Base-by-base conservation (phyloP, 2,888 invertebrate genomes). In the Ichneumoninae sp. region DNA sequence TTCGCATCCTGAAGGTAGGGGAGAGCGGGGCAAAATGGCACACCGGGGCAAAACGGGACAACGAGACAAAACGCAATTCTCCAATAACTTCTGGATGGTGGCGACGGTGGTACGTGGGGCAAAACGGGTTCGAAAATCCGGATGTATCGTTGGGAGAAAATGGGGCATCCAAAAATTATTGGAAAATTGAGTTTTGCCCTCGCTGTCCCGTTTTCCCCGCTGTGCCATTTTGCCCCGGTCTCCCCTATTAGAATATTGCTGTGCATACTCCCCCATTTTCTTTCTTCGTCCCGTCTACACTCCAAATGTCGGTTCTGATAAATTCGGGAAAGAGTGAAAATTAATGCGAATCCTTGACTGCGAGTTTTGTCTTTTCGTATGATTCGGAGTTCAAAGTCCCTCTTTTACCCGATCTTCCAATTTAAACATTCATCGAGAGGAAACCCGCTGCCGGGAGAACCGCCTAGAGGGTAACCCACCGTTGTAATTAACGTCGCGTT, bases 301-400 rank as follows among this genome's bases (percentile, higher is more conserved):
- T 70, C 50, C 19, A 3, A 30, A 52, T 5, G 8, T 60, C 33
- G 1, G 47, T 63, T 50, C 10, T 40, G 10, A 74, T 8, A 30
- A 63, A 63, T 74, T 50, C 74, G 50, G 65, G 50, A 10, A 50
- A n/a, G 30, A 74, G 66, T 36, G 26, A 13, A 60, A 60, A 60
- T 30, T 26, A 30, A 60, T 30, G 30, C 26, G 13, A 26, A 26
- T 22, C 3, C 26, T 26, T 60, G 26, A 30, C 60, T 16, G 26
- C 16, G 26, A 16, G 16, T 26, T 4, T 13, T 1, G 30, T 65
- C 33, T 75, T 19, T 33, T 50, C 13, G 33, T 4, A 75, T 30
- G 7, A 63, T 30, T 33, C 63, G 3, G 63, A n/a, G 30, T n/a
- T 33, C 30, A 13, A 30, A 63, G 33, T 63, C 30, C 0, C 30